Evolutionary conservation across 2,797 vertebrate species (phyloP).

Genomic region (Dipus sagitta): DNA sequence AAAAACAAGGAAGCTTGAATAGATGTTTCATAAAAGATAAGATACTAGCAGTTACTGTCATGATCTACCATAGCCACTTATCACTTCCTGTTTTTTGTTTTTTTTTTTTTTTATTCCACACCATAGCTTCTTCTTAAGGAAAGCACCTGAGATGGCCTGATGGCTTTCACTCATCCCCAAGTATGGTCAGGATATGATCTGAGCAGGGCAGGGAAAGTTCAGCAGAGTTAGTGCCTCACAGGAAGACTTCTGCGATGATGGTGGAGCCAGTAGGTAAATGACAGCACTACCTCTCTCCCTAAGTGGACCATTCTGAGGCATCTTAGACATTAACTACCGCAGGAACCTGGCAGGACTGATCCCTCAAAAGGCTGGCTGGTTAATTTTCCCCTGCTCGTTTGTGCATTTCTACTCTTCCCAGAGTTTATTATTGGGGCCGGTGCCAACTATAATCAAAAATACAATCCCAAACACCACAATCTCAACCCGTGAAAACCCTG

Average conservation of each 20-base stretch:
- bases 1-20: neutral
- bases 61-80: neutral
- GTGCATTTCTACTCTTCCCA: no score
- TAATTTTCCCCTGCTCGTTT: neutral
- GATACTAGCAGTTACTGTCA: fast-evolving
- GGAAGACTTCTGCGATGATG: neutral
- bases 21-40: neutral
- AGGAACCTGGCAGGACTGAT: neutral
- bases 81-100: neutral
- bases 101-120: neutral
- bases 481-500: neutral
- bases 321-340: neutral
- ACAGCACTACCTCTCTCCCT: fast-evolving
- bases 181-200: neutral
- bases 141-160: neutral
- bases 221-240: neutral
- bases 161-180: neutral
- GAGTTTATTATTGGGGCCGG: neutral
- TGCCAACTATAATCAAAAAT: neutral
- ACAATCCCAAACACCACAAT: neutral
- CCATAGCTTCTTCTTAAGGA: neutral
- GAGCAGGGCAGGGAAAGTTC: neutral
- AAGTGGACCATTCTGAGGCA: neutral
- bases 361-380: neutral
- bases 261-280: neutral